Base-by-base conservation (phyloP, 1,140 invertebrate genomes). In the Araneus ventricosus region DNA sequence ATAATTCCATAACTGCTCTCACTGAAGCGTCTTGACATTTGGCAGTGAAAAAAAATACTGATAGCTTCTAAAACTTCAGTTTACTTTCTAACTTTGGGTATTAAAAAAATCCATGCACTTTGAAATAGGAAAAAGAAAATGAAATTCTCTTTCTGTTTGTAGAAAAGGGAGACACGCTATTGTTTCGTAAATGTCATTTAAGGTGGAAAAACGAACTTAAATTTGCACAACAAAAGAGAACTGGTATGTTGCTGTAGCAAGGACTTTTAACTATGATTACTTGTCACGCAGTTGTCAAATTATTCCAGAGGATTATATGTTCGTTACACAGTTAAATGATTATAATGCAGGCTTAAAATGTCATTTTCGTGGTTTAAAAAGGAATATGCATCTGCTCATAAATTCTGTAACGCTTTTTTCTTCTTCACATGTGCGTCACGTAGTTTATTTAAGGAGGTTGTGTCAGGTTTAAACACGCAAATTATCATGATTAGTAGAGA, bases 241-340 rank as follows among this genome's bases (percentile, higher is more conserved):
- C 39, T 82, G 80, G 45, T 82, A 39, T 8, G 8, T 52, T 82
- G 30, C 24, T 20, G 22, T 27, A 10, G 39, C 39, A n/a, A 41
- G 27, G 57, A 45, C 85, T 87, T 87, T 87, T 87, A 87, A 87
- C 85, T 61, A 87, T 87, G 85, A 87, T 87, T 87, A 30, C 57
- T 37, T 37, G 85, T 87, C 85, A 87, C 85, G 85, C 85, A 63
- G 85, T 10, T 61, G 85, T 63, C 52, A 84, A 84, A 84, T 45
- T 57, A 84, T 45, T 84, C 34, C 22, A 34, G 30, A 22, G 45
- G 52, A 87, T 87, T 86, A 59, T 87, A 63, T 87, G 85, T 87
- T 37, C 85, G 45, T 57, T 87, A 63, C 52, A 34, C 85, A 37
- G 57, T 63, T 87, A 61, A 75, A 61, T 30, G 59, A 87, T 87